phyloP scores from a whole-genome alignment of 2,113 vertebrate genomes.

The Vombatus ursinus region DNA sequence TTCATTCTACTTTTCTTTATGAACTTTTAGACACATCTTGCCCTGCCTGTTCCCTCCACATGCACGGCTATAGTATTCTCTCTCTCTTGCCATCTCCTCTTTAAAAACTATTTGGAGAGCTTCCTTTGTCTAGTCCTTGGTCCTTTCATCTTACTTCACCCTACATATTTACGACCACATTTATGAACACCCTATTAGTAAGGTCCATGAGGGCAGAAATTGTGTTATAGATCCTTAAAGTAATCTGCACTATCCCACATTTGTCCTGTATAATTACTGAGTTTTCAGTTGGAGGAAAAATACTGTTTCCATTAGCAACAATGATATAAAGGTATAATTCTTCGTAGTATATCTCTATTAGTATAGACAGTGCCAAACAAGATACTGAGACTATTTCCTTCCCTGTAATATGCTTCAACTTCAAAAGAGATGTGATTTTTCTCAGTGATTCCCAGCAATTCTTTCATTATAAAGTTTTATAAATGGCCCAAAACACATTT shows the following conservation, averaged over 20 bases:
- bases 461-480: no score
- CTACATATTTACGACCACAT: neutral
- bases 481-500: no score
- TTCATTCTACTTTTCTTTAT: neutral
- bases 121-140: neutral
- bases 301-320: slow-evolving; percentile 64
- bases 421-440: no score
- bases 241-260: neutral
- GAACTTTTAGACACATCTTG: neutral
- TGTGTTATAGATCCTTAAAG: neutral
- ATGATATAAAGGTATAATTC: slow-evolving; percentile 58
- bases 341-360: slow-evolving; percentile 67
- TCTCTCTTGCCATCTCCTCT: neutral
- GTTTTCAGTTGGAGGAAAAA: slow-evolving; percentile 73
- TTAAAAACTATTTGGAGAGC: neutral
- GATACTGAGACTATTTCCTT: no score
- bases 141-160: neutral
- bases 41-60: neutral
- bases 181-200: neutral
- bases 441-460: no score
- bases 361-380: slow-evolving; percentile 58
- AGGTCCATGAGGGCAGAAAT: neutral
- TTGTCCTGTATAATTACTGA: slow-evolving; percentile 50
- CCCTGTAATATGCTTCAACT: no score
- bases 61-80: neutral